Evolutionary conservation across 2,797 vertebrate species (phyloP), one percentile per base, ranked within the genome.

Genomic region (Alca torda): DNA sequence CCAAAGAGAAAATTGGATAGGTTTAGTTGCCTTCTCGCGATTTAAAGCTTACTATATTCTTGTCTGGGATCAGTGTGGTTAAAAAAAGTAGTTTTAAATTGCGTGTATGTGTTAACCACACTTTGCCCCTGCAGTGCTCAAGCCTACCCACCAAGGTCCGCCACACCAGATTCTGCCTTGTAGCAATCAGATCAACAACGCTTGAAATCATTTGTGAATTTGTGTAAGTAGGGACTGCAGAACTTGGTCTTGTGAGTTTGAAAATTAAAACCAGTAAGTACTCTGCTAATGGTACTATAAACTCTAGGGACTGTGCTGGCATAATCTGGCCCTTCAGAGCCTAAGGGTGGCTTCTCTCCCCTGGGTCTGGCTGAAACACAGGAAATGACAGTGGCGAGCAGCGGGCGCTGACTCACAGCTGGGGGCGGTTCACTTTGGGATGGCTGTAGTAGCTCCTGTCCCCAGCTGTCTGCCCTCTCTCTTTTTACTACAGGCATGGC

Each of bases 361-460:
- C 74, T 6, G 64, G 93, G 68, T 33, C 90, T 19, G 94, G 79
- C 90, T 72, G 96, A 24, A 64, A 39, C 15, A 35, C 81, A 72
- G 94, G 96, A 95, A 96, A 88, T 85, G 79, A 37, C 90, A 78
- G 91, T 5, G 91, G 89, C 1, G 15, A 70, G 90, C 65, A n/a
- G 41, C 11, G 1, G 89, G 72, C 4, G 2, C 89, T 96, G 95
- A 95, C 89, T 97, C 96, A 92, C 33, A 3, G 46, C 92, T 81
- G 96, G 75, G 84, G 94, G 91, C 16, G 82, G 79, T 53, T 64
- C 80, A 4, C 94, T 64, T 33, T 65, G 41, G 30, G 64, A 67
- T 68, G 95, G 87, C 96, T 92, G 68, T 57, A 64, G 94, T n/a
- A 26, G 92, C 81, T 92, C 95, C 95, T 86, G 91, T 72, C 84